Conservation (phyloP, 2,797 vertebrate genomes). For the Scolopax bukidnonensis region DNA sequence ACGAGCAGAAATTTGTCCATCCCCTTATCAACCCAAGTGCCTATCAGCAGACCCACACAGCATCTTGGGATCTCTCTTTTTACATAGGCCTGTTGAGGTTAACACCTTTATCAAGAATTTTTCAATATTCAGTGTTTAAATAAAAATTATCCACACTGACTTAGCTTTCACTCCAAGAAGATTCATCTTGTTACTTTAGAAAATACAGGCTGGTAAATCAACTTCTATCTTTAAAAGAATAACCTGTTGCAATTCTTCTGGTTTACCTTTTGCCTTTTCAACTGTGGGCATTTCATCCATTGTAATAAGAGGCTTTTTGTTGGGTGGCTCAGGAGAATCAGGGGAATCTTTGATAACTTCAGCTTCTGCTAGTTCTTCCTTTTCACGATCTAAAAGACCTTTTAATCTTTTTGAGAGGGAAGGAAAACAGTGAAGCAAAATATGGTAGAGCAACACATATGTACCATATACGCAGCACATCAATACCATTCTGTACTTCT, state of each 20-base stretch:
- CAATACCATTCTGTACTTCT: not conserved
- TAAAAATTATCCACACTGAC: not conserved
- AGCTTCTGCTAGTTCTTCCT: slow-evolving; percentile 88
- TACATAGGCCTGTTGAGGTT: not conserved
- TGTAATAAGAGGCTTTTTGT: slow-evolving; percentile 92
- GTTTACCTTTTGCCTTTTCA: slow-evolving; percentile 94
- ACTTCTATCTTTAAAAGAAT: not conserved
- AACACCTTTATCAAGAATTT: not conserved
- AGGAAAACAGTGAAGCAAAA: not conserved
- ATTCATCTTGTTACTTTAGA: not conserved
- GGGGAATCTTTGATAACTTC: slow-evolving; percentile 98
- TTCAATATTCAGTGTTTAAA: not conserved
- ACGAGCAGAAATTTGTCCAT: not conserved
- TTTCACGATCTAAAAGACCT: slow-evolving; percentile 88
- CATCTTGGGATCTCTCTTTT: not conserved
- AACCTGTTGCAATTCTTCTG: not conserved
- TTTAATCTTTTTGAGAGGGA: slow-evolving; percentile 82
- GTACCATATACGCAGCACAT: too few species aligned
- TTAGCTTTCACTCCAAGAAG: not conserved
- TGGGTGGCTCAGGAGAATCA: slow-evolving; percentile 95
- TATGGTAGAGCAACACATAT: not conserved
- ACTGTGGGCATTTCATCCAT: slow-evolving; percentile 85
- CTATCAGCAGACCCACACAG: not conserved
- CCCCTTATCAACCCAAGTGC: not conserved
- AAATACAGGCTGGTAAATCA: not conserved